These are phyloP conservation scores for Ochropleura leucogaster DNA, from an alignment of 2,888 invertebrate genomes.

Conservation along the genomic window DNA sequence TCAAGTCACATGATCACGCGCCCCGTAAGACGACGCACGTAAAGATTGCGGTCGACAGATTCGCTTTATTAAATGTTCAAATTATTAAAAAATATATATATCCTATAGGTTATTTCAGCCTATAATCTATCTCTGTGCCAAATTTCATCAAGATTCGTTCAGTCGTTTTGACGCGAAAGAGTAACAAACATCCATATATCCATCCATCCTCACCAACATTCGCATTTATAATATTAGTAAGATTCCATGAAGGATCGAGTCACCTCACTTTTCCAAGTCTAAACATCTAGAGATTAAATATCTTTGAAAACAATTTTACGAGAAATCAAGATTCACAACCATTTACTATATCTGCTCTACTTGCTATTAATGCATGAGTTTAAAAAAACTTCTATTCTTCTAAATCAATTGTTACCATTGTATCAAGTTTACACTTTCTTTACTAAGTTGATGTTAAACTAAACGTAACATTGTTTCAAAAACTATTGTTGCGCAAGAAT, in stretches of 20 bases:
- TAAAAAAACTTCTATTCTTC: constrained; percentile 31
- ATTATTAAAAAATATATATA: too few species aligned
- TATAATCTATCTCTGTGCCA: too few species aligned
- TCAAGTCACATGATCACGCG: constrained; percentile 49
- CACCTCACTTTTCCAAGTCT: not conserved
- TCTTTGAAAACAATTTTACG: constrained; percentile 10
- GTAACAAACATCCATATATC: too few species aligned
- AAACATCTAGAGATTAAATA: not conserved
- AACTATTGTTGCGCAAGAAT: constrained; percentile 26
- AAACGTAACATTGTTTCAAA: constrained; percentile 39
- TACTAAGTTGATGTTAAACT: constrained; percentile 14
- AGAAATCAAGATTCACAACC: constrained; percentile 17
- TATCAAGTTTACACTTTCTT: constrained; percentile 37
- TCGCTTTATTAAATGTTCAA: too few species aligned
- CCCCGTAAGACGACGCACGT: not conserved
- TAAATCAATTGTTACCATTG: constrained; percentile 33
- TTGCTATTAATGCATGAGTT: not conserved
- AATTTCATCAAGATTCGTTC: too few species aligned
- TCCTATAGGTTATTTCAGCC: too few species aligned
- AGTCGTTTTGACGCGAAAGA: too few species aligned
- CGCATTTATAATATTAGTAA: too few species aligned
- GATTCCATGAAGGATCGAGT: not conserved
- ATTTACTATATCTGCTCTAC: constrained; percentile 30
- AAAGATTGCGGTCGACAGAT: not conserved
- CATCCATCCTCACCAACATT: too few species aligned